Percentiles rank a stretch among this genome's conserved stretches.
Evolutionary conservation across 2,113 vertebrate genomes (phyloP).

Genomic region (Oenanthe oenanthe): DNA sequence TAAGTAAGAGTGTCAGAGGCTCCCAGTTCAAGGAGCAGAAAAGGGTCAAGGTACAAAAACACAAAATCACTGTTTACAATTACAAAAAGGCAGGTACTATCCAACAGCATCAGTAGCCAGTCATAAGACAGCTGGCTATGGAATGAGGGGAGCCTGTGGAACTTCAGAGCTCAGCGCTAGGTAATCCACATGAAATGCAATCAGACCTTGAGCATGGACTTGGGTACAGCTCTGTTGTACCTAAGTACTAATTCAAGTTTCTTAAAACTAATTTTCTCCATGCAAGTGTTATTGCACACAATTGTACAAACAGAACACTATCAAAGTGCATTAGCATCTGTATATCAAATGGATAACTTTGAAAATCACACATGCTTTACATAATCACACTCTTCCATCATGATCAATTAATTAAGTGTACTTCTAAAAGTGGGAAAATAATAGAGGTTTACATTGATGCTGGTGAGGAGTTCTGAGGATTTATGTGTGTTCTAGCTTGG

Average conservation of each 20-base stretch:
- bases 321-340: neutral
- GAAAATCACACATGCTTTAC: neutral
- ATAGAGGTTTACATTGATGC: neutral
- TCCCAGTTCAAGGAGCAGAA: neutral
- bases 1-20: neutral
- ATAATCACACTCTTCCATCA: neutral
- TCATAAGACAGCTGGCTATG: neutral
- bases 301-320: neutral
- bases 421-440: neutral
- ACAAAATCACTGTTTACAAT: neutral
- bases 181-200: neutral
- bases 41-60: neutral
- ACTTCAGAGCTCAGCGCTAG: neutral
- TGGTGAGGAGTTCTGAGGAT: neutral
- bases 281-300: neutral
- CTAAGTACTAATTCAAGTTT: neutral
- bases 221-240: neutral
- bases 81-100: neutral
- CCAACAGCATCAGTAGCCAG: neutral
- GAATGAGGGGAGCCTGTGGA: neutral
- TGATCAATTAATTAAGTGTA: neutral
- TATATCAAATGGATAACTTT: neutral
- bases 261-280: neutral
- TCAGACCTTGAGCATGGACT: neutral
- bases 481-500: neutral